Percentiles rank a stretch among this genome's conserved stretches.
Evolutionary conservation across 2,797 vertebrate species (phyloP).

Genomic region (Scolopax rusticola): DNA sequence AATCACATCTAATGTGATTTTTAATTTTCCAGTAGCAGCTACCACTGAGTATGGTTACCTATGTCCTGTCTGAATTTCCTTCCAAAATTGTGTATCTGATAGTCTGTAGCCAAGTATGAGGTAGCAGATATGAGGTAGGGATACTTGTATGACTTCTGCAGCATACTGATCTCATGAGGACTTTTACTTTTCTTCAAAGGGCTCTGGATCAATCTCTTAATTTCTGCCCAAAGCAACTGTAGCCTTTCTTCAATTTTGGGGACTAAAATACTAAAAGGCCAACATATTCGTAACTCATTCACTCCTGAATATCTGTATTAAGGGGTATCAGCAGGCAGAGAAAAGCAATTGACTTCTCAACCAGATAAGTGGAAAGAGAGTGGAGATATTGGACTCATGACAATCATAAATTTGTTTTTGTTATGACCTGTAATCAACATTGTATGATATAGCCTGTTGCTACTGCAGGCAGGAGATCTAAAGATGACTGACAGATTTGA

Average conservation of each 20-base stretch:
- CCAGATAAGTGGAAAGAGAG: not conserved
- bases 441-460: slow-evolving; percentile 10
- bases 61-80: not conserved
- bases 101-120: not conserved
- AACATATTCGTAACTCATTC: not conserved
- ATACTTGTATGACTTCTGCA: not conserved
- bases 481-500: slow-evolving; percentile 21
- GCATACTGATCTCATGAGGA: not conserved
- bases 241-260: not conserved
- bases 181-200: not conserved
- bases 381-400: not conserved
- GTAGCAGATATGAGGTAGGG: not conserved
- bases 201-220: not conserved
- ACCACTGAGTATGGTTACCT: not conserved
- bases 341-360: slow-evolving; percentile 36
- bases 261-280: not conserved
- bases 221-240: not conserved
- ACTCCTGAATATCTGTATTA: slow-evolving; percentile 14
- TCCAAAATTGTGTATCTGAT: not conserved
- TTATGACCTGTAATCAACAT: slow-evolving; percentile 48
- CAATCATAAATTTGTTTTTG: slow-evolving; percentile 16
- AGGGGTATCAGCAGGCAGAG: not conserved
- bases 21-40: not conserved
- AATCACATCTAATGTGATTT: not conserved
- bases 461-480: not conserved